Base-by-base conservation (phyloP, 2,797 vertebrate genomes). In the Danio choprae region DNA sequence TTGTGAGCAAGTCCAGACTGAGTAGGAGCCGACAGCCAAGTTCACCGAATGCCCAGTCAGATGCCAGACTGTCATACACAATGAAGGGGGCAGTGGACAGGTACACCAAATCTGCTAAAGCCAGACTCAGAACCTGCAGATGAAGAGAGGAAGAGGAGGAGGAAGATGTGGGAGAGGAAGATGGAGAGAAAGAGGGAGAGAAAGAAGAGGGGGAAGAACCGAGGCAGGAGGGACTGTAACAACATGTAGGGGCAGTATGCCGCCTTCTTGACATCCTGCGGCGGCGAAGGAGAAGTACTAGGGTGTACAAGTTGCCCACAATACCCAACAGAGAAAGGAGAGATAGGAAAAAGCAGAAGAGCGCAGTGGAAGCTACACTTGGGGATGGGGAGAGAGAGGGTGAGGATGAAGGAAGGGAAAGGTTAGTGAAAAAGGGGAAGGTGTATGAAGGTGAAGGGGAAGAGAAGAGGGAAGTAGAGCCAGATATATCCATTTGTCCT, bases 61-160 rank as follows among this genome's bases (percentile, higher is more conserved):
- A 92, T 0, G 90, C 94, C 83, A 96, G 87, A 79, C 94, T 95
- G 86, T 95, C 94, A 5, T 95, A 95, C 40, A 96, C 95, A 0
- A 96, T 95, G 89, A 96, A 96, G 48, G 95, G 95, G 13, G 93
- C 92, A 0, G 95, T 95, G 82, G 94, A 95, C 12, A 96, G 94
- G 89, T 96, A 96, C 38, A 96, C 91, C 53, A 96, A 91, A 77
- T 96, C 95, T 0, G 95, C 95, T 44, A 95, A 86, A 20, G 95
- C 95, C 6, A 96, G 91, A 81, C 95, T 95, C 85, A 95, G 87
- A 73, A 96, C 93, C 91, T 96, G 95, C 62, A 94, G 90, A 70
- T 94, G 91, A 75, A 96, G 93, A n/a, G 94, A 95, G 29, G 93
- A 92, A 22, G 93, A 90, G 12, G 91, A 90, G 15, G 90, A 88